These are phyloP conservation scores for Drosophila prosaltans DNA, from an alignment of 1,140 invertebrate genomes.

Conservation along the genomic window DNA sequence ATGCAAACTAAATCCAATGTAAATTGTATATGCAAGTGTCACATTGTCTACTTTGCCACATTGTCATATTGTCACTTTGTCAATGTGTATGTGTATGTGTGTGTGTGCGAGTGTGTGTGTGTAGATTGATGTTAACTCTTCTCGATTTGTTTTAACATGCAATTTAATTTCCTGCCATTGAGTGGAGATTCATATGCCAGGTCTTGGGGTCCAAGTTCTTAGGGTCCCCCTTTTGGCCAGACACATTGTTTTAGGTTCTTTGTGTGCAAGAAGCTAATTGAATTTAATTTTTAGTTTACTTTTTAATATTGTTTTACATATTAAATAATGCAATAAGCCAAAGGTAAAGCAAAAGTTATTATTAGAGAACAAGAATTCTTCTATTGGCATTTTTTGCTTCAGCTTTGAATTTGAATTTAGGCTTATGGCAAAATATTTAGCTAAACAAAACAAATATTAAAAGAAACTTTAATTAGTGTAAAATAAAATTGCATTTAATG, in stretches of 20 bases:
- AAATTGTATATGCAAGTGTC: conserved; percentile 26
- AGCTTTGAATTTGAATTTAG: no score
- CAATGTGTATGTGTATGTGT: conserved; percentile 12
- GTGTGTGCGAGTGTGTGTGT: background rate
- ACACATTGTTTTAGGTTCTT: background rate
- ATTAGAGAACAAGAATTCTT: no score
- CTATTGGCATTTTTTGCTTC: no score
- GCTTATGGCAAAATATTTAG: no score
- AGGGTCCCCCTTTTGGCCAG: conserved; percentile 8
- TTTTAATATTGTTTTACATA: background rate
- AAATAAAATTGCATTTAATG: no score
- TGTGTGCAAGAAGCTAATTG: background rate
- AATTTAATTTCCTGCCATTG: conserved; percentile 70
- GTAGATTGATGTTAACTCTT: conserved; percentile 1
- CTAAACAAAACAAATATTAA: no score
- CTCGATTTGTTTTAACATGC: conserved; percentile 44
- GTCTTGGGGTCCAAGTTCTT: background rate
- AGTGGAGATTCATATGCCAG: conserved; percentile 13
- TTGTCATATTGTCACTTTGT: background rate
- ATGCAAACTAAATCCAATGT: conserved; percentile 9
- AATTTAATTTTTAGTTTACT: background rate
- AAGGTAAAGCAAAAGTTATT: no score
- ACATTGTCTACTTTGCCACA: conserved; percentile 18
- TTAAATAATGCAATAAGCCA: no score
- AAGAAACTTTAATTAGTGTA: no score